Evolutionary conservation across 2,888 invertebrate species (phyloP).

Genomic region (Allacma fusca): DNA sequence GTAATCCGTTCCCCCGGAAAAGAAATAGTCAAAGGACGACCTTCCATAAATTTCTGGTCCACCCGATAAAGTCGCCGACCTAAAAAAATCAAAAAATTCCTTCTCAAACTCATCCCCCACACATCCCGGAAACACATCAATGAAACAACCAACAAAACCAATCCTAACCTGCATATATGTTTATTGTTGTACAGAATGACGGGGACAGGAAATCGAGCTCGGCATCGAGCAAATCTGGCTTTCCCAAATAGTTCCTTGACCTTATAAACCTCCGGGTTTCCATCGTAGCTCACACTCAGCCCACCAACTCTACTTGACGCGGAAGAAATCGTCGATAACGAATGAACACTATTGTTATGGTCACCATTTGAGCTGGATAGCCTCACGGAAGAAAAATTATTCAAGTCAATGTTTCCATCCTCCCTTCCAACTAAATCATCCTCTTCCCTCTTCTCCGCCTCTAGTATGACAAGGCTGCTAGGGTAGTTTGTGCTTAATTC

Average conservation of each 20-base stretch:
- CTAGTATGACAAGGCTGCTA: conserved; percentile 73
- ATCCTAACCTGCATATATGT: conserved; percentile 70
- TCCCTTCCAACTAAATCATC: not conserved
- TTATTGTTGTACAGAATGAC: conserved; percentile 79
- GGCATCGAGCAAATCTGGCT: conserved; percentile 77
- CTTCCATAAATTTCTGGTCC: conserved; percentile 78
- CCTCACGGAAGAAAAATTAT: conserved; percentile 11
- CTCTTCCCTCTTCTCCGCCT: conserved; percentile 62
- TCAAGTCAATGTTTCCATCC: not conserved
- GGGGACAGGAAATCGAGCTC: conserved; percentile 78
- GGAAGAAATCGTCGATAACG: conserved; percentile 29
- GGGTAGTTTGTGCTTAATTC: conserved; percentile 77
- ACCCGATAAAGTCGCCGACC: conserved; percentile 78
- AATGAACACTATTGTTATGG: conserved; percentile 38
- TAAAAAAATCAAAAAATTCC: conserved; percentile 63
- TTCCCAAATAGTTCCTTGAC: conserved; percentile 73
- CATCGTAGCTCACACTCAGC: conserved; percentile 39
- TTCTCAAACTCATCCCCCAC: not conserved
- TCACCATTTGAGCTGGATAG: conserved; percentile 25
- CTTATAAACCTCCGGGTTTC: conserved; percentile 68
- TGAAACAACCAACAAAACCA: not conserved
- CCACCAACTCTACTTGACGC: conserved; percentile 34
- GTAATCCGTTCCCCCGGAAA: conserved; percentile 64
- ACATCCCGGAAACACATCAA: not conserved
- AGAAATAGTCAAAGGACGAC: conserved; percentile 70